Base-by-base conservation (phyloP, 2,113 vertebrate species). In the Sylvilagus bachmani region DNA sequence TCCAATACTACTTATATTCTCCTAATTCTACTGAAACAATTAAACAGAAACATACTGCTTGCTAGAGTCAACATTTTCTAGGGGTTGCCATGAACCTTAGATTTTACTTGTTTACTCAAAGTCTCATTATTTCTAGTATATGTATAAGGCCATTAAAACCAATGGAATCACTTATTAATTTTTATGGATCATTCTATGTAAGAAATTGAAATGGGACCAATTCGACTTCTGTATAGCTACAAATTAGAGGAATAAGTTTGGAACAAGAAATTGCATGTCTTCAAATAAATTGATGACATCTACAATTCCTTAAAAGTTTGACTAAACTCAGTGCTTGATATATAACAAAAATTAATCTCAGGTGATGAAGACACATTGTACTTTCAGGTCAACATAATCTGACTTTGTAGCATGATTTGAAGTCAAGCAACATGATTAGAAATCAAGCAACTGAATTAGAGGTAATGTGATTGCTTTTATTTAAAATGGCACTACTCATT, bases 361-460 rank as follows among this genome's bases (percentile, higher is more conserved):
- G 31, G 17, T 1, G 21, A 12, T 69, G 44, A 86, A 66, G 14
- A 29, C 6, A 79, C 0, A 9, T 62, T 21, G 85, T 10, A n/a
- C 78, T 91, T 91, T 91, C 36, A 86, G 58, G 13, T 96, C 75
- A 95, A 62, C 11, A 21, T 58, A 58, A 58, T 58, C 21, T 82
- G 71, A 78, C 49, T 71, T 93, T 67, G 62, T 62, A 38, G 7
- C 24, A 79, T 86, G 55, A 85, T 71, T 71, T 25, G 17, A 89
- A 33, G 1, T 62, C 11, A n/a, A n/a, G n/a, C n/a, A 38, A 38
- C 24, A 79, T 86, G 55, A 85, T 71, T 71, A 22, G 17, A 89
- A 33, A 1, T 62, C 11, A 1, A 27, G 24, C 64, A 44, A 24
- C 22, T 62, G 64, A 85, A 83, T 87, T 90, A 62, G 2, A 67